These are phyloP conservation scores for Drosophila albomicans DNA, from an alignment of 1,140 invertebrate genomes.

Conservation along the genomic window DNA sequence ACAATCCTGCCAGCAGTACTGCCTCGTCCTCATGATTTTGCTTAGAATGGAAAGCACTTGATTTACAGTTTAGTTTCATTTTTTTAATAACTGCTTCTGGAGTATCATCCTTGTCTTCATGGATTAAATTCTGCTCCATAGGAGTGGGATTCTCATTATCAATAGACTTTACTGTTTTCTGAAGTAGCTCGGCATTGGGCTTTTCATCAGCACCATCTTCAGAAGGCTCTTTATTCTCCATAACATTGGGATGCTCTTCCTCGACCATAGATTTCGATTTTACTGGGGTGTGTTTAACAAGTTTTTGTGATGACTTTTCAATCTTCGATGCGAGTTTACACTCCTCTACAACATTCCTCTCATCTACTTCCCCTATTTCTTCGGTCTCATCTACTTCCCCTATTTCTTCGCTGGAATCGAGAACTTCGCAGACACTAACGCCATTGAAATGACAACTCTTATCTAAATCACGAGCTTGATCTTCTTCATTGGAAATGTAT, in stretches of 20 bases:
- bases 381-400: neutral
- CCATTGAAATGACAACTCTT: neutral
- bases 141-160: neutral
- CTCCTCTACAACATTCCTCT: neutral
- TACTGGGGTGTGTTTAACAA: neutral
- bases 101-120: neutral
- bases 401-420: slow-evolving; percentile 27
- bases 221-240: neutral
- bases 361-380: neutral
- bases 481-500: slow-evolving; percentile 10
- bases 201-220: neutral
- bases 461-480: neutral
- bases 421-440: slow-evolving; percentile 29
- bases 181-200: neutral
- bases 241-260: neutral
- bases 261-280: no score
- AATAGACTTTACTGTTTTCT: neutral
- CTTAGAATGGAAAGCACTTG: slow-evolving; percentile 12
- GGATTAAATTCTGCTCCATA: neutral
- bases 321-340: no score
- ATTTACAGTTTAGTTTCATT: slow-evolving; percentile 6
- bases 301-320: neutral
- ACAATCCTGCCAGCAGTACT: slow-evolving; percentile 44
- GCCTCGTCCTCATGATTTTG: slow-evolving; percentile 47
- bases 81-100: neutral